Base-by-base conservation (phyloP, 1,140 invertebrate genomes). In the Camponotus vicinus region DNA sequence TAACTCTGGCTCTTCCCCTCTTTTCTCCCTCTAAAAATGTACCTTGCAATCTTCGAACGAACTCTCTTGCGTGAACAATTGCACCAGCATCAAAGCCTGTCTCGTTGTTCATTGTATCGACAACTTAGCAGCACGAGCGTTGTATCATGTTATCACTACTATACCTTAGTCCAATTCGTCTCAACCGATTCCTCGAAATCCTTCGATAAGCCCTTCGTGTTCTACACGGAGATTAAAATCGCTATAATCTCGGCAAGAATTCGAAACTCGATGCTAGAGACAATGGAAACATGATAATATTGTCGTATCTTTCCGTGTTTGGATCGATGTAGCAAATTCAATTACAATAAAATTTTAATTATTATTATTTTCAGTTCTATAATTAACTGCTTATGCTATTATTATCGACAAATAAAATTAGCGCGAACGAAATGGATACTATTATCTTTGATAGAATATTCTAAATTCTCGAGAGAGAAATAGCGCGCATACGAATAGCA, bases 1-100 rank as follows among this genome's bases (percentile, higher is more conserved):
- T 52, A 40, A 57, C 13, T 34, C 32, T 77, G 5, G n/a, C n/a
- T 59, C n/a, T 6, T 40, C 52, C 21, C 61, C 7, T 27, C 34
- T 67, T 52, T 52, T 21, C 32, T 32, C 6, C 18, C 40, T n/a
- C 18, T 66, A 11, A 61, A 34, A 40, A 67, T n/a, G 15, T 66
- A 71, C 42, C 64, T 64, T 49, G 18, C 5, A 8, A 80, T 6
- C 66, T 40, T 45, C 8, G n/a, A 37, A n/a, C 61, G 40, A 79
- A 77, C 49, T 82, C 11, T 80, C 32, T 80, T n/a, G 52, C 86
- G 79, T 80, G 18, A 87, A 37, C 83, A 73, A 27, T 42, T 87
- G 89, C 89, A 90, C 87, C 67, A 89, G 79, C 88, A 90, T 75
- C 86, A 66, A 84, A 57, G 61, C 87, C 85, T 86, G 66, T 86